Evolutionary conservation across 2,113 vertebrate species (phyloP), one percentile per base, ranked within the genome.

Genomic region (Channa argus): DNA sequence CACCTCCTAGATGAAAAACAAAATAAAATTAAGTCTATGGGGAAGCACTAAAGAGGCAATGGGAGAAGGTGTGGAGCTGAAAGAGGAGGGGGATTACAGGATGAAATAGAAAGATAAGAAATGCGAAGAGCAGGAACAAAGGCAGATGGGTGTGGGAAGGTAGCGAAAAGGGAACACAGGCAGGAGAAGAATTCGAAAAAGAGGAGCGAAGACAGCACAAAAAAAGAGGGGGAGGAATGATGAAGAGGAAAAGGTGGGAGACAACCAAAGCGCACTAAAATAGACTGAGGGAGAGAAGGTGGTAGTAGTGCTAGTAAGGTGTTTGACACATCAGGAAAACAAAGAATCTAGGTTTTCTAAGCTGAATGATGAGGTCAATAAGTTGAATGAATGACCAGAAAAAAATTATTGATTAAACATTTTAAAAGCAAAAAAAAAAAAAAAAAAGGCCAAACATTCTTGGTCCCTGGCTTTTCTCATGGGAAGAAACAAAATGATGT

Each of bases 11-110:
- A 39, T 67, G 39, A 61, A 80, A 80, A 8, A 9, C 6, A 5
- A 64, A 60, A 52, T 24, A 24, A 24, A 24, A 24, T 24, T 24
- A 24, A 24, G 24, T 24, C 24, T 71, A 38, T 1, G 15, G 46
- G 62, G 68, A 15, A 54, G 5, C 55, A 73, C 72, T 51, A 84
- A 80, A 72, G 55, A 64, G 52, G 74, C 43, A 12, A 44, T 33
- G 65, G 53, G 8, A 50, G 46, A 52, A 50, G 44, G 63, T 51
- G 65, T 7, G 55, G 56, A 73, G 63, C 69, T 46, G 43, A 66
- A 77, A 72, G 69, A 72, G 66, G 71, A 82, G 76, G 66, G 66
- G 85, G 86, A 83, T 85, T 87, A 83, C 51, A 79, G 77, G 70
- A 76, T 78, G 69, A 83, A 79, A 78, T 66, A 74, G 56, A 65